phyloP scores from a whole-genome alignment of 2,797 vertebrate genomes.

The Aldrovandia affinis region DNA sequence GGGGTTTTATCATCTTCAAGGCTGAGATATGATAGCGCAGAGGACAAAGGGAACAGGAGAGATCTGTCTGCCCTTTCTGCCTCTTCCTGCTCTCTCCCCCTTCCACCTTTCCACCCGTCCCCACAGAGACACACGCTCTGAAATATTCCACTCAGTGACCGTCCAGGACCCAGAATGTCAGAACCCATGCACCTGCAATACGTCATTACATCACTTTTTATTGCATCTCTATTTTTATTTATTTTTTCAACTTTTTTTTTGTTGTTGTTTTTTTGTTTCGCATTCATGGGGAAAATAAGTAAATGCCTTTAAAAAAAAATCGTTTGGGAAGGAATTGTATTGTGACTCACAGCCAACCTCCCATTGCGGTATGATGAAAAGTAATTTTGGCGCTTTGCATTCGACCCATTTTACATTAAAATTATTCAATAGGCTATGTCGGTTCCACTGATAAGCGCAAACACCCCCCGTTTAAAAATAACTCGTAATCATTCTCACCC shows the following conservation, averaged over 20 bases:
- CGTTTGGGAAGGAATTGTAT: background rate
- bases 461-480: background rate
- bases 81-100: no score
- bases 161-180: conserved; percentile 68
- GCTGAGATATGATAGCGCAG: conserved; percentile 54
- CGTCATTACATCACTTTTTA: background rate
- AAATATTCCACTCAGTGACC: conserved; percentile 68
- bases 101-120: conserved; percentile 59
- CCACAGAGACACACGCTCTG: conserved; percentile 64
- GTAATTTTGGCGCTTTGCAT: background rate
- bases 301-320: background rate
- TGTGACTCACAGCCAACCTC: background rate
- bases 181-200: conserved; percentile 46
- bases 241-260: no score
- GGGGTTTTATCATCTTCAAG: background rate
- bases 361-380: background rate
- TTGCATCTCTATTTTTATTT: no score
- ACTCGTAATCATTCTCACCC: background rate
- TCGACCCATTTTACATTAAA: background rate
- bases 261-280: no score
- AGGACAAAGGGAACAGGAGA: conserved; percentile 60
- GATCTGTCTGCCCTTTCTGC: conserved; percentile 69
- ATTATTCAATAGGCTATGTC: background rate
- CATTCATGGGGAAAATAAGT: background rate
- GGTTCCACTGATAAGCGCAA: background rate